phyloP scores from a whole-genome alignment of 2,888 invertebrate genomes.

The Callinectes sapidus region DNA sequence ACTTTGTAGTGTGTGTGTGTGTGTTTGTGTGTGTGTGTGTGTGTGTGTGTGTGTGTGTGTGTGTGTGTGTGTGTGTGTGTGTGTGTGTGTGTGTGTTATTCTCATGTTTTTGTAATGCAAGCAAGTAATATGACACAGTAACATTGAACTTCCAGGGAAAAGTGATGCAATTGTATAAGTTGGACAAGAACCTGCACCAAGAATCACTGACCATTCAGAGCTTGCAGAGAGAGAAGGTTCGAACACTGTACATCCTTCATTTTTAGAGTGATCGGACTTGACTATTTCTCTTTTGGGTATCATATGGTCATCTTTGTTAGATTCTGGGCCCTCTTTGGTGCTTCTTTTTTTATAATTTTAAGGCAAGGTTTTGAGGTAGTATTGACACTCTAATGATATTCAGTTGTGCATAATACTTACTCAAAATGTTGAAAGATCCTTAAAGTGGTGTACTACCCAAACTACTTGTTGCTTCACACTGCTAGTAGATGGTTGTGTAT shows the following conservation, averaged over 20 bases:
- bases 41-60: constrained; percentile 5
- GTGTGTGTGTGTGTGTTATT: constrained; percentile 8
- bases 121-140: constrained; percentile 60
- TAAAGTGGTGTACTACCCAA: constrained; percentile 46
- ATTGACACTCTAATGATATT: constrained; percentile 45
- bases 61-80: neutral
- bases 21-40: neutral
- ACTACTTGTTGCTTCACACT: constrained; percentile 39
- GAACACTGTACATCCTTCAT: constrained; percentile 63
- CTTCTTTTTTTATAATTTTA: constrained; percentile 47
- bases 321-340: constrained; percentile 61
- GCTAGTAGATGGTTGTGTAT: constrained; percentile 51
- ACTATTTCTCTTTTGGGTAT: constrained; percentile 64
- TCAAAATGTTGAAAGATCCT: constrained; percentile 44
- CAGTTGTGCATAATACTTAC: constrained; percentile 21
- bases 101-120: constrained; percentile 21
- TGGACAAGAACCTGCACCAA: constrained; percentile 85
- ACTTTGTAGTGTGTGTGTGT: constrained; percentile 29
- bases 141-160: constrained; percentile 79
- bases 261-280: constrained; percentile 59
- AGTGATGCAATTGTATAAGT: constrained; percentile 86
- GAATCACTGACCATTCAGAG: constrained; percentile 85
- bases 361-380: constrained; percentile 50
- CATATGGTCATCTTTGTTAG: constrained; percentile 52
- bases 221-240: constrained; percentile 84